Evolutionary conservation across 2,113 vertebrate genomes (phyloP), one percentile per base, ranked within the genome.

Genomic region (Daubentonia madagascariensis): DNA sequence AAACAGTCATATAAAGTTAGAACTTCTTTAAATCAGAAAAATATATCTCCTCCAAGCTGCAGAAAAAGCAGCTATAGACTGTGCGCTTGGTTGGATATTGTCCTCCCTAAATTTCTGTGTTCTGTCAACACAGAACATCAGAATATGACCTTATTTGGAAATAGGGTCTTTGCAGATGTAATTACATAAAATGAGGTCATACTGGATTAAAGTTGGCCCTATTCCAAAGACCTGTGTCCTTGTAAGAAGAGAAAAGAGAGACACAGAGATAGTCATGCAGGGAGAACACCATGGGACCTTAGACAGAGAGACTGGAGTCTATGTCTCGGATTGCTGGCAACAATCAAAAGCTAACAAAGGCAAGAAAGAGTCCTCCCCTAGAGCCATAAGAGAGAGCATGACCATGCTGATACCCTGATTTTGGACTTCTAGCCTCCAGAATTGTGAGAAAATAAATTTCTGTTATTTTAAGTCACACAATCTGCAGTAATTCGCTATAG

Each of bases 111-210:
- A 87, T 80, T 48, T 25, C 50, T 75, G 18, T 54, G 76, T 48
- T 25, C 50, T 75, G 18, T 54, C 0, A 4, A 96, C 40, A 14
- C 5, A 25, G 30, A 91, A 79, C 18, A 76, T 52, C 18, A 92
- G 12, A 92, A 63, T 50, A 89, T 45, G 30, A 72, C 20, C 12
- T 83, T 67, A 94, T 72, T 87, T 75, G 32, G 70, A 97, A 96
- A 50, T 22, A 83, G 5, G 40, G 45, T 83, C 32, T 67, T 85
- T 95, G 22, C 14, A 85, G 10, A 68, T 83, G 22, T 73, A 78
- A 96, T 89, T 50, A 76, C 14, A 63, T 83, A 83, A 67, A 4
- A 89, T 81, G 61, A 95, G 22, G 72, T 93, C 78, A 93, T 83
- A 35, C 1, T 68, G 37, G 78, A 68, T 93, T 78, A 61, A n/a